Base-by-base conservation (phyloP, 2,797 vertebrate genomes). In the Gobio occitaniae region DNA sequence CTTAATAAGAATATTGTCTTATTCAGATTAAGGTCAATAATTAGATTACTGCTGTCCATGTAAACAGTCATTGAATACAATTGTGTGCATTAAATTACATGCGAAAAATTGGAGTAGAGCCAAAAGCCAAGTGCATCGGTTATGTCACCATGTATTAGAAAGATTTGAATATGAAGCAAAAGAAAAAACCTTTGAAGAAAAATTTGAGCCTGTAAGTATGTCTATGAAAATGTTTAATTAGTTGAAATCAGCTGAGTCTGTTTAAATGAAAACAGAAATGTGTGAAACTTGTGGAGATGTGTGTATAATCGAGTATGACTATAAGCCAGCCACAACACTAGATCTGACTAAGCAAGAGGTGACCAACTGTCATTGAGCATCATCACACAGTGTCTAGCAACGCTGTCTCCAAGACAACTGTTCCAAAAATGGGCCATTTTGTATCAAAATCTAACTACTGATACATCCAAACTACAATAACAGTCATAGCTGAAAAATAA, bases 381-480 rank as follows among this genome's bases (percentile, higher is more conserved):
- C 84, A 52, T 80, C 59, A 85, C 70, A 66, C 78, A 82, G 48
- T 11, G 19, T 84, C 59, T 88, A 90, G 86, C 89, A 88, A 88
- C 81, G 21, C 61, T 65, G 86, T 87, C 78, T 80, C 86, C 82
- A 88, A 71, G 82, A 72, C 69, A 38, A 84, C 84, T 29, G 50
- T 29, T 87, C 65, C 29, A 63, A 65, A 76, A 50, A 76, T 48
- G 25, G 15, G 21, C 29, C 77, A 80, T 84, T 80, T 69, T 83
- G 50, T 69, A 38, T 44, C 8, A 44, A 44, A 44, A 44, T 44
- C 41, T 44, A 44, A 44, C 9, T 54, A 7, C 65, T n/a, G 3
- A 59, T 59, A 78, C 84, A 92, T 93, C 94, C 32, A 61, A 74
- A 59, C 13, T n/a, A 12, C 32, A 54, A 81, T 11, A 25, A 54